Base-by-base conservation (phyloP, 2,113 vertebrate genomes). In the Herpailurus yagouaroundi region DNA sequence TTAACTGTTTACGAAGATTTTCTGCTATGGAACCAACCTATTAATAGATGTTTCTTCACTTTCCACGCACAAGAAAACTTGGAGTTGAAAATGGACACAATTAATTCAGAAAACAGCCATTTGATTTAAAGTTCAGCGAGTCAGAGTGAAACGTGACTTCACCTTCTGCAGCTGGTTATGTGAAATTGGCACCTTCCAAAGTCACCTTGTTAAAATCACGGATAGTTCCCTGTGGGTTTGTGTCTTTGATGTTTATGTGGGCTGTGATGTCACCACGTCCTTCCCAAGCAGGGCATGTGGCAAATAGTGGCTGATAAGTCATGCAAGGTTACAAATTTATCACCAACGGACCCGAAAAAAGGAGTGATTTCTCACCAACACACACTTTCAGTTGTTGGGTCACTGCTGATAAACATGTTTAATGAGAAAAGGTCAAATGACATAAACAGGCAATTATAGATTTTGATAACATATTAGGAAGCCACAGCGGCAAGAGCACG, bases 201-300 rank as follows among this genome's bases (percentile, higher is more conserved):
- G 8, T 4, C 11, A 4, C 45, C 18, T 80, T 3, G 0, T 27
- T 23, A 23, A 55, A 50, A 48, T 71, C 18, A 1, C 19, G 3
- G 5, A 8, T 9, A 0, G 5, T 63, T 29, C 38, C 29, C 5
- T 1, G 57, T 5, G 33, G 38, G 31, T 4, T 1, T 4, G 11
- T 52, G 25, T 41, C n/a, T 57, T 16, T 69, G 29, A 4, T 9
- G 55, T 69, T 27, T 13, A 3, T 25, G 5, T 10, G 66, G 25
- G 69, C 45, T 50, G 19, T 13, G n/a, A 48, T 23, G 16, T 60
- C 64, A 14, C 41, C n/a, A 0, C 4, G 13, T 13, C 55, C 76
- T 45, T 0, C 36, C 12, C 0, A 16, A 16, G 33, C 31, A 23
- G 3, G 33, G 25, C 2, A 7, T 1, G 2, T 12, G 64, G 21